These are phyloP conservation scores for Theonella swinhoei DNA, from an alignment of 37 sponge, comb jelly and placozoan species.

Conservation along the genomic window DNA sequence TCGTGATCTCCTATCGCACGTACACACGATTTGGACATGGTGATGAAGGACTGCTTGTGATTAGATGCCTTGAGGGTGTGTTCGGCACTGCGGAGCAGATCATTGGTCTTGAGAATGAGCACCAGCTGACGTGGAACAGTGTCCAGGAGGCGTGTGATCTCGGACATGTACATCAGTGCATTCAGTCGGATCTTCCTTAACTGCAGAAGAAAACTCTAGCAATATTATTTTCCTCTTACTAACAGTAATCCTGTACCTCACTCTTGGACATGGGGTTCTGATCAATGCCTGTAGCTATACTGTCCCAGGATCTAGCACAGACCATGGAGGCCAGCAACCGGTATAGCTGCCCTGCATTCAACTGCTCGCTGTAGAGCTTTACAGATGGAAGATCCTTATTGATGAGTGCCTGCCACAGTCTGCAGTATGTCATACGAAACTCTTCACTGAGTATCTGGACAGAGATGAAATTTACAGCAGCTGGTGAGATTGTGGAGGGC, in stretches of 20 bases:
- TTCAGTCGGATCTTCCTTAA: slow-evolving; percentile 1
- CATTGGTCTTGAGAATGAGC: slow-evolving; percentile 95
- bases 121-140: slow-evolving; percentile 86
- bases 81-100: slow-evolving; percentile 86
- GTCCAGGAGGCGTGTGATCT: slow-evolving; percentile 83
- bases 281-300: slow-evolving; percentile 54
- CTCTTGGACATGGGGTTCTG: slow-evolving; percentile 13
- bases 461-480: too few relatives aligned
- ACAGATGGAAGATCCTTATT: slow-evolving; percentile 64
- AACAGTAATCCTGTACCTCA: slow-evolving; percentile 43
- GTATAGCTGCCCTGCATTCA: slow-evolving; percentile 86
- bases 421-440: slow-evolving; percentile 89
- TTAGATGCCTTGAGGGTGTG: slow-evolving; percentile 40
- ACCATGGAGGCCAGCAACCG: slow-evolving; percentile 90
- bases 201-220: slow-evolving; percentile 5
- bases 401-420: slow-evolving; percentile 88
- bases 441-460: slow-evolving; percentile 70
- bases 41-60: slow-evolving; percentile 62
- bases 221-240: neutral
- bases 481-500: neutral
- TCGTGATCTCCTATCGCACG: slow-evolving; percentile 67
- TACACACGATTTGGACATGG: slow-evolving; percentile 82
- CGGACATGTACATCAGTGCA: slow-evolving; percentile 21
- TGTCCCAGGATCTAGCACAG: slow-evolving; percentile 88
- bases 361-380: slow-evolving; percentile 55